Base-by-base conservation (phyloP, 2,113 vertebrate genomes). In the Sinocyclocheilus anshuiensis region DNA sequence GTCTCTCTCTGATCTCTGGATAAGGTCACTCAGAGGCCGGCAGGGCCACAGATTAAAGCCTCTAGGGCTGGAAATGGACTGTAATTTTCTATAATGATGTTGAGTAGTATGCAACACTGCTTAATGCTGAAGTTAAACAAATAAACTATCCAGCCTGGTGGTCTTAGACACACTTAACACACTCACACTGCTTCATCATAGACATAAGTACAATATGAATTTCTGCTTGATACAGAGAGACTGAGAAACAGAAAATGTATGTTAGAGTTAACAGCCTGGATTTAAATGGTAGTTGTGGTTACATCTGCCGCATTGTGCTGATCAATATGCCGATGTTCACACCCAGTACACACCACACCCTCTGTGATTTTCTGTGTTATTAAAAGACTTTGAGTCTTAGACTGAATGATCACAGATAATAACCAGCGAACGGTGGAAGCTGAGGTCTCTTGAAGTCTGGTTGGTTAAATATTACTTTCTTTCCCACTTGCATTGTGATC, bases 1-100 rank as follows among this genome's bases (percentile, higher is more conserved):
- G 10, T 72, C 33, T 48, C 48, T 79, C 15, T 61, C 10, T 80
- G 84, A 75, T 74, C 67, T 84, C 26, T 48, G 42, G n/a, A 85
- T 81, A 50, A 77, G 72, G 45, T 48, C 48, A 69, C 22, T 53
- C 15, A 88, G 65, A 74, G 61, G 77, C 67, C 63, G 67, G 71
- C 57, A 55, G 29, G 79, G 33, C 79, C 74, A 45, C 63, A 81
- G 24, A 84, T 61, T 42, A 29, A 57, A 29, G 72, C 26, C 84
- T 77, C 84, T 53, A n/a, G 83, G 78, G 85, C 76, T 53, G 71
- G 50, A 29, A 79, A 74, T 84, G 2, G 8, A 81, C 81, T 76
- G 69, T 86, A 84, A 89, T 84, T 89, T 77, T 57, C 88, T 84
- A n/a, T 80, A 84, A 80, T 87, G 57, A 87, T 84, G 77, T 77